A percentile compares a stretch with the other conserved stretches of the same genome.
phyloP scores from a whole-genome alignment of 2,797 vertebrate genomes.

The Phaenicophaeus curvirostris region DNA sequence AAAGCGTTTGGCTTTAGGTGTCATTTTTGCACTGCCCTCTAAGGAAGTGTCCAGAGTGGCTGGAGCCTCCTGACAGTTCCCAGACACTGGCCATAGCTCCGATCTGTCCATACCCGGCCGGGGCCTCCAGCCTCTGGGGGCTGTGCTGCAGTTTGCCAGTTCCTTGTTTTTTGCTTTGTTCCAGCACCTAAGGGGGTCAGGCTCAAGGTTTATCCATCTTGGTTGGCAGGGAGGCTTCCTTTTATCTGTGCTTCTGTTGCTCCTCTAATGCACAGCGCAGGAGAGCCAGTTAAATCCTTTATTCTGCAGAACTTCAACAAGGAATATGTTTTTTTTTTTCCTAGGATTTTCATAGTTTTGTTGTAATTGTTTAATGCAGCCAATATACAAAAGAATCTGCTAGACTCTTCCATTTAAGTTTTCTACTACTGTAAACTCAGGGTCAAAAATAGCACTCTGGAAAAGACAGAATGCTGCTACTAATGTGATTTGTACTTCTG shows the following conservation, averaged over 20 bases:
- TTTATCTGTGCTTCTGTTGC: background rate
- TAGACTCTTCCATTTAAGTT: constrained; percentile 46
- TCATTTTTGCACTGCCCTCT: background rate
- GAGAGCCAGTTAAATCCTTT: background rate
- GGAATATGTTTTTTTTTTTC: constrained; percentile 11
- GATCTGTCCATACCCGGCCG: background rate
- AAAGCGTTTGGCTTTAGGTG: background rate
- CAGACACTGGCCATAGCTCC: background rate
- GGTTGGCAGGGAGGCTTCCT: background rate
- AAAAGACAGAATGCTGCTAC: constrained; percentile 46
- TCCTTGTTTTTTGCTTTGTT: background rate
- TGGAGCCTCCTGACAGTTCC: background rate
- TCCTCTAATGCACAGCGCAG: background rate
- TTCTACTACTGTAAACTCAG: constrained; percentile 64
- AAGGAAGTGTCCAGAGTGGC: background rate
- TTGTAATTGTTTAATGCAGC: constrained; percentile 43
- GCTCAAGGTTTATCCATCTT: background rate
- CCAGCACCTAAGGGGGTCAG: background rate
- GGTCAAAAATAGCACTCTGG: constrained; percentile 49
- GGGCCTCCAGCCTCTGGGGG: background rate
- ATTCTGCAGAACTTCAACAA: constrained; percentile 51
- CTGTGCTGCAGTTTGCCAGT: background rate
- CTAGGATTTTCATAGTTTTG: constrained; percentile 58
- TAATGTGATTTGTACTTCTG: constrained; percentile 43
- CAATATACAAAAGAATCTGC: constrained; percentile 50